Base-by-base conservation (phyloP, 1,140 invertebrate species). In the Drosophila willistoni region DNA sequence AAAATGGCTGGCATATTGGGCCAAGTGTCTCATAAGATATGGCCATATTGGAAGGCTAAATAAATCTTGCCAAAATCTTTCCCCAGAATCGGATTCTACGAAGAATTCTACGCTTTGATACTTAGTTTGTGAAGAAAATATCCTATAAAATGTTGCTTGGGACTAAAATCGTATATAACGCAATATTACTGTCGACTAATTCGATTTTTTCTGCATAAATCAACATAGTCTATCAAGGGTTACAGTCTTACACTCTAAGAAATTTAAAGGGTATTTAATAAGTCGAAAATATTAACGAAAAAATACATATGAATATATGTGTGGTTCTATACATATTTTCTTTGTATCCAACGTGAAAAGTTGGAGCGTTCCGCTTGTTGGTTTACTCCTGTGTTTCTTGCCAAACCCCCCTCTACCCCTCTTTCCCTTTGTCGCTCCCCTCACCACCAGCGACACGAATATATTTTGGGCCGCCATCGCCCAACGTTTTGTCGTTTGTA, bases 351-450 rank as follows among this genome's bases (percentile, higher is more conserved):
- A 68, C 65, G 71, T 75, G 56, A 67, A 41, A 57, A 42, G 41
- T 42, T 42, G 41, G 39, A 68, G 79, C 83, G 82, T 87, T 85
- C 75, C 79, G 79, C 79, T 85, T 64, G 79, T 79, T 85, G 83
- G 41, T 68, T 70, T 63, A 7, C 36, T 25, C 68, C 3, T 19
- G 34, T 29, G 29, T 29, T 7, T 29, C 29, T 29, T 29, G 25
- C 29, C 29, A 29, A 7, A 5, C 29, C 10, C 36, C 13, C 12
- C 10, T 12, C 36, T 3, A 33, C 36, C 25, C 12, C 4, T 51
- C 25, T 12, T 22, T 22, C 19, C 19, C 19, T 2, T 22, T 22
- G 65, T 68, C 39, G 4, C 5, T 25, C 57, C 34, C 42, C 3
- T 10, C 25, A 22, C 19, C 36, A 29, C 25, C 25, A 6, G 6